Evolutionary conservation across 1,140 invertebrate genomes (phyloP).

Genomic region (Leptinotarsa defecta): DNA sequence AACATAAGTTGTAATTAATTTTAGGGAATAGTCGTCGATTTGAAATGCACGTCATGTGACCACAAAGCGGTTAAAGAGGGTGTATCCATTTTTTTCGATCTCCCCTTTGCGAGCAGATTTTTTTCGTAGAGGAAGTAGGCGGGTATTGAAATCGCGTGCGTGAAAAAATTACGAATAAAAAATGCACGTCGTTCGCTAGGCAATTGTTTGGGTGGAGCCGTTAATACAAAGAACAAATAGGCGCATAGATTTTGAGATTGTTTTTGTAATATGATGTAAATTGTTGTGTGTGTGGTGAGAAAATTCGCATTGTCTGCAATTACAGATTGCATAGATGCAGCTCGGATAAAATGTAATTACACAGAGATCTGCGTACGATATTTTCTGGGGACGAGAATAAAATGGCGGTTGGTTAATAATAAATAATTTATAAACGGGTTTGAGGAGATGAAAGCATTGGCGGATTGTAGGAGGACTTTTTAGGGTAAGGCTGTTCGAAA

Average conservation of each 20-base stretch:
- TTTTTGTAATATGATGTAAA: constrained; percentile 25
- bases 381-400: constrained; percentile 14
- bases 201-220: constrained; percentile 30
- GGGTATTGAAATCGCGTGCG: constrained; percentile 35
- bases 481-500: neutral
- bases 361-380: constrained; percentile 25
- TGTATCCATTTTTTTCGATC: constrained; percentile 28
- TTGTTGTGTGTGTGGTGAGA: constrained; percentile 27
- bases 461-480: neutral
- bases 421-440: constrained; percentile 22
- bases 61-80: constrained; percentile 30
- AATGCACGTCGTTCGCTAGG: constrained; percentile 28
- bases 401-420: constrained; percentile 27
- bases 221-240: constrained; percentile 31
- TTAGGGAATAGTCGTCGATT: constrained; percentile 20
- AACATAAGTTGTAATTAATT: constrained; percentile 22
- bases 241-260: constrained; percentile 30
- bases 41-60: constrained; percentile 26
- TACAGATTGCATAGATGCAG: constrained; percentile 19
- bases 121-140: constrained; percentile 33
- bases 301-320: constrained; percentile 28
- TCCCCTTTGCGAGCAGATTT: constrained; percentile 20
- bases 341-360: constrained; percentile 27
- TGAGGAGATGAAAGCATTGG: neutral
- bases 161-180: constrained; percentile 37